Conservation (phyloP, 2,797 vertebrate species). For the Siniperca undulata region DNA sequence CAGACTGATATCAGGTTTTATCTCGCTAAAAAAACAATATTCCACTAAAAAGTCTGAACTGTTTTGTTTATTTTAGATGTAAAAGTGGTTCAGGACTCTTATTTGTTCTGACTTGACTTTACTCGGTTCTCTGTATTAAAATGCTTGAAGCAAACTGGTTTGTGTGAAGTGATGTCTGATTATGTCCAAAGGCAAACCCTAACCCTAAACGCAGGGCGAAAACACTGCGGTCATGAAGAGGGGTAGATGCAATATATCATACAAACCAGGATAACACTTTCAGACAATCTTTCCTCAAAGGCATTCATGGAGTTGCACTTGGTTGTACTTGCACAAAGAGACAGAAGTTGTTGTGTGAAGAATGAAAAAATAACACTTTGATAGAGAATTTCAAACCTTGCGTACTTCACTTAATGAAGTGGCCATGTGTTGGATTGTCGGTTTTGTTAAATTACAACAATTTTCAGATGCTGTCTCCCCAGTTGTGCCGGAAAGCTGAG, state of each 20-base stretch:
- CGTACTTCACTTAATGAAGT: no score
- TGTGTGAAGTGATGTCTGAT: not conserved
- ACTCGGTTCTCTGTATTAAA: not conserved
- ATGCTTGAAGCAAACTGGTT: not conserved
- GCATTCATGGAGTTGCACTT: not conserved
- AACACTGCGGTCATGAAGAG: not conserved
- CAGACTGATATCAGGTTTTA: not conserved
- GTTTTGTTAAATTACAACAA: no score
- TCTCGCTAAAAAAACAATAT: not conserved
- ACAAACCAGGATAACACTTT: no score
- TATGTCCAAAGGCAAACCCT: not conserved
- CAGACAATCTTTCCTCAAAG: no score
- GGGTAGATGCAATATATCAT: not conserved
- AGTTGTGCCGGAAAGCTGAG: no score
- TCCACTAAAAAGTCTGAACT: not conserved
- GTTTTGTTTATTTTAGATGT: no score
- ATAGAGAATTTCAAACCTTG: no score
- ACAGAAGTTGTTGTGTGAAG: no score
- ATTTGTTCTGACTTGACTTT: not conserved
- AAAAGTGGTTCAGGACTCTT: not conserved
- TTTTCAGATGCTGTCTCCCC: no score
- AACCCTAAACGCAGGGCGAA: not conserved
- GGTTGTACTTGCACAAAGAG: not conserved
- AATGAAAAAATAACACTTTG: no score
- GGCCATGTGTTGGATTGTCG: no score